Percentiles rank a stretch among this genome's conserved stretches.
Evolutionary conservation across 2,797 vertebrate species (phyloP).

Genomic region (Megaceryle alcyon): DNA sequence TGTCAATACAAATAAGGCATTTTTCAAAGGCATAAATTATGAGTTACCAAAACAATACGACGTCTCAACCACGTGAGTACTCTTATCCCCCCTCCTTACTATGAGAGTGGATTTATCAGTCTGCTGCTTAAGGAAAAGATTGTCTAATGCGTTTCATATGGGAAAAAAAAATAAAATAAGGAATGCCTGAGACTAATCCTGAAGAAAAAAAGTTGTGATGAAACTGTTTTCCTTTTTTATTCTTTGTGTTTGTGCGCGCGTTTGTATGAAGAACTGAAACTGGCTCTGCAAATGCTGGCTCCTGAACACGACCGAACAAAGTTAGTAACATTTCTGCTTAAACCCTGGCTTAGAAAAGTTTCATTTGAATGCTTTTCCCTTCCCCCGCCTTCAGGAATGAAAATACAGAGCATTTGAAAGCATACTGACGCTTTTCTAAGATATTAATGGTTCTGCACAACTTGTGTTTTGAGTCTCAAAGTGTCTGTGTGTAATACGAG

Average conservation of each 20-base stretch:
- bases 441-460: constrained; percentile 43
- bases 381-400: neutral
- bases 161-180: rapidly evolving
- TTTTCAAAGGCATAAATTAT: constrained; percentile 62
- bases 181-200: neutral
- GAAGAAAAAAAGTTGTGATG: neutral
- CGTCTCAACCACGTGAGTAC: constrained; percentile 72
- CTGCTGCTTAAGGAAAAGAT: neutral
- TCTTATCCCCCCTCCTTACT: neutral
- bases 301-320: neutral
- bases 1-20: constrained; percentile 53
- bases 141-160: neutral
- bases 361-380: neutral
- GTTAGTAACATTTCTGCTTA: neutral
- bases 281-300: neutral
- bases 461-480: neutral
- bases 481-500: constrained; percentile 70
- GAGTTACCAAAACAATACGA: constrained; percentile 58
- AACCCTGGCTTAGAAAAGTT: constrained; percentile 20
- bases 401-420: constrained; percentile 20
- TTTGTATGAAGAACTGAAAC: constrained; percentile 9
- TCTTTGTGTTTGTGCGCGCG: neutral
- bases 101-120: constrained; percentile 9
- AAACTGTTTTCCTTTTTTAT: constrained; percentile 34
- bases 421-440: neutral